phyloP scores from a whole-genome alignment of 2,888 invertebrate species.

The Apamea monoglypha region DNA sequence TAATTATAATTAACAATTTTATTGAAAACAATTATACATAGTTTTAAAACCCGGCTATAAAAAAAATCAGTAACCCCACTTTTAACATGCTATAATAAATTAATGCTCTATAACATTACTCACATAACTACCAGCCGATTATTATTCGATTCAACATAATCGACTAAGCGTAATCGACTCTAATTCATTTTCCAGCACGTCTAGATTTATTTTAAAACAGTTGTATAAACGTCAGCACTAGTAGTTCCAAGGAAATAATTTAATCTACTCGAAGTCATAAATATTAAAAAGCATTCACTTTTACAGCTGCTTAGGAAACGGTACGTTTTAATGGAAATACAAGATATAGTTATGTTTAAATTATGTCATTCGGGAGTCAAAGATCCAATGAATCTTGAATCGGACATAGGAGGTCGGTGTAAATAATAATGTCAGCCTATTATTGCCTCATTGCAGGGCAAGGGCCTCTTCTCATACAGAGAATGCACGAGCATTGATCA shows the following conservation, averaged over 20 bases:
- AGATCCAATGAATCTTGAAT: constrained; percentile 10
- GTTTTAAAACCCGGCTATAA: neutral
- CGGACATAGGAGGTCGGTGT: neutral
- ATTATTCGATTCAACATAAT: constrained; percentile 51
- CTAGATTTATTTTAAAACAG: constrained; percentile 77
- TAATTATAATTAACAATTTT: too few species aligned
- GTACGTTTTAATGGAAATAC: constrained; percentile 22
- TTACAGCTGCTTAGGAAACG: constrained; percentile 69
- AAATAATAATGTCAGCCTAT: neutral
- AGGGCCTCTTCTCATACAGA: neutral
- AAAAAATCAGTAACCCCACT: neutral
- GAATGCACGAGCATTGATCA: neutral
- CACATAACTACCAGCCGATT: constrained; percentile 26
- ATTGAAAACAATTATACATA: too few species aligned
- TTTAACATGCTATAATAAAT: neutral
- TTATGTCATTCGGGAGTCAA: constrained; percentile 6
- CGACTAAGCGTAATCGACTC: constrained; percentile 48
- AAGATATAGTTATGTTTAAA: constrained; percentile 18
- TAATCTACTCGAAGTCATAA: constrained; percentile 78
- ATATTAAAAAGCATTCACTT: constrained; percentile 78
- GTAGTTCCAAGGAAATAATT: constrained; percentile 76
- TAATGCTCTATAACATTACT: neutral
- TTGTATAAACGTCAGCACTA: constrained; percentile 77
- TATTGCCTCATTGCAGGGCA: too few species aligned
- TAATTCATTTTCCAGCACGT: constrained; percentile 36